Evolutionary conservation across 2,888 invertebrate species (phyloP).

Genomic region (Achlya flavicornis): DNA sequence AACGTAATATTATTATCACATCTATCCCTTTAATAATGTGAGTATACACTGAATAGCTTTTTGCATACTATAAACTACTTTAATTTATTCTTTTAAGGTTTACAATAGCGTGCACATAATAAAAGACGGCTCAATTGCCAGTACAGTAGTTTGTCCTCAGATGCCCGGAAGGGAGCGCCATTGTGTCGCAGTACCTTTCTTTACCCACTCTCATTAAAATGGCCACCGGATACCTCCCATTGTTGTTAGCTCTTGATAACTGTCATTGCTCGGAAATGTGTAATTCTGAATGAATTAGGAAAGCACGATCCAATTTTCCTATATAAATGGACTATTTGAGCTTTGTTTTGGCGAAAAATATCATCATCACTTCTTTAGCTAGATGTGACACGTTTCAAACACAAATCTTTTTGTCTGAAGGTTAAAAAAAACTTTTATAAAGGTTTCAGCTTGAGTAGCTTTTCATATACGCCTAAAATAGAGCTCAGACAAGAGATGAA

Average conservation of each 20-base stretch:
- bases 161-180: conserved; percentile 12
- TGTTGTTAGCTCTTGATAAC: conserved; percentile 25
- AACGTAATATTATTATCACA: neutral
- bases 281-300: conserved; percentile 6
- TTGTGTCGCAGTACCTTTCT: conserved; percentile 14
- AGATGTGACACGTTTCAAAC: neutral
- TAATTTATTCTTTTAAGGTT: neutral
- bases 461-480: neutral
- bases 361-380: neutral
- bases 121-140: conserved; percentile 5
- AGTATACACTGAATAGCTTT: neutral
- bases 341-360: neutral
- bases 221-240: conserved; percentile 29
- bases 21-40: neutral
- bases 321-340: neutral
- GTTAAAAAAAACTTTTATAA: neutral
- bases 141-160: neutral
- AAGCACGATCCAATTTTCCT: neutral
- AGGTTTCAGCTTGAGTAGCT: neutral
- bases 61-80: neutral
- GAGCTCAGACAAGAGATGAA: neutral
- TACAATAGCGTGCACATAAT: neutral
- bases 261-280: neutral
- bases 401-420: neutral
- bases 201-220: conserved; percentile 38